These are phyloP conservation scores for Tapirus terrestris DNA, from an alignment of 2,113 vertebrate species.

Conservation along the genomic window DNA sequence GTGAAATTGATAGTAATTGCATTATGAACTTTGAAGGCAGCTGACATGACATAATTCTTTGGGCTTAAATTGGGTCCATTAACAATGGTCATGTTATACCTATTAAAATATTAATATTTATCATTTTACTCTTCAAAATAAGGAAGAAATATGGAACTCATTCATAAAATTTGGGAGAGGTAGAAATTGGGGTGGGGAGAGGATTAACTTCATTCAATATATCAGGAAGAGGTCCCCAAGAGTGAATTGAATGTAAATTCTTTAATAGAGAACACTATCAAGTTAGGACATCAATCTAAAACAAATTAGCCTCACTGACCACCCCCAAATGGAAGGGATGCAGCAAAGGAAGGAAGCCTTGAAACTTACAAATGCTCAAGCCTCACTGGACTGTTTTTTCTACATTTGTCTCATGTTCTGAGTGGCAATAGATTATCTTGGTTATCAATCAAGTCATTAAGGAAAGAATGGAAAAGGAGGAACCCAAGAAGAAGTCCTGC, in stretches of 20 bases:
- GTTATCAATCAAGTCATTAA: not conserved
- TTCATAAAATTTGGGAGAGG: not conserved
- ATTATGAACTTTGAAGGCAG: not conserved
- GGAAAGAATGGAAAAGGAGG: not conserved
- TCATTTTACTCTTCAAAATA: not conserved
- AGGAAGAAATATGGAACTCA: not conserved
- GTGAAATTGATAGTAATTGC: not conserved
- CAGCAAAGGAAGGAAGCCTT: not conserved
- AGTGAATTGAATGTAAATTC: not conserved
- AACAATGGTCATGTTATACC: not conserved
- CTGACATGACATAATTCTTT: not conserved
- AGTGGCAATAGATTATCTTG: not conserved
- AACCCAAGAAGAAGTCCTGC: not conserved
- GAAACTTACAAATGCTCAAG: not conserved
- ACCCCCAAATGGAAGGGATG: not conserved
- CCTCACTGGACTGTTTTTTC: not conserved
- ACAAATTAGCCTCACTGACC: not conserved
- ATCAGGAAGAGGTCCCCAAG: not conserved
- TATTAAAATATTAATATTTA: conserved; percentile 2
- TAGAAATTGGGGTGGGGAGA: not conserved
- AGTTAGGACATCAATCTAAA: not conserved
- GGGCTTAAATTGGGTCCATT: not conserved
- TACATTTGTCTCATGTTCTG: not conserved
- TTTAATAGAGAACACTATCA: not conserved
- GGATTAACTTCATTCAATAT: not conserved